Evolutionary conservation across 1,140 invertebrate genomes (phyloP).

Genomic region (Hycleus phaleratus): DNA sequence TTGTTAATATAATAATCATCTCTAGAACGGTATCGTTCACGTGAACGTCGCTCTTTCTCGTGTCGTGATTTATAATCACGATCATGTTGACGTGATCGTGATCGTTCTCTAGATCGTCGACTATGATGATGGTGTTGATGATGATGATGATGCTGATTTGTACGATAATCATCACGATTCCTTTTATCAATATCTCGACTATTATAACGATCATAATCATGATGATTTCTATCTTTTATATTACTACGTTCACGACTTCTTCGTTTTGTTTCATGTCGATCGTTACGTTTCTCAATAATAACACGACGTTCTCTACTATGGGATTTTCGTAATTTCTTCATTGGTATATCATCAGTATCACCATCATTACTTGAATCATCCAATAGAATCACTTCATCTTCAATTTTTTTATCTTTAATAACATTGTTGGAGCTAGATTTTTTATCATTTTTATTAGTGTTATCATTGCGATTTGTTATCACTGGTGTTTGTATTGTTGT

Average conservation of each 20-base stretch:
- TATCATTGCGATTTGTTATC: constrained; percentile 7
- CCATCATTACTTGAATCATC: constrained; percentile 39
- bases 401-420: constrained; percentile 11
- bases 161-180: constrained; percentile 9
- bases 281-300: constrained; percentile 24
- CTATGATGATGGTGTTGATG: not conserved
- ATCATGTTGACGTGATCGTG: constrained; percentile 22
- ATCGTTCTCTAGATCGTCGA: constrained; percentile 1
- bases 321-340: constrained; percentile 37
- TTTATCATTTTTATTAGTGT: constrained; percentile 16
- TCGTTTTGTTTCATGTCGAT: constrained; percentile 18
- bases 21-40: not conserved
- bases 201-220: constrained; percentile 13
- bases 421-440: not conserved
- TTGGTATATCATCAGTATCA: constrained; percentile 19
- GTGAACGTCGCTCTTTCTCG: not conserved
- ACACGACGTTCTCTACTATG: constrained; percentile 39
- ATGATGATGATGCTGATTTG: constrained; percentile 21
- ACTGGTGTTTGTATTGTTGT: too few species aligned
- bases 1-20: constrained; percentile 24
- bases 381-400: constrained; percentile 37
- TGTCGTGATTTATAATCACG: not conserved
- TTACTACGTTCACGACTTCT: constrained; percentile 27
- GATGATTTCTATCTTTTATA: constrained; percentile 12
- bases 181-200: constrained; percentile 23